phyloP scores from a whole-genome alignment of 2,797 vertebrate species.

The Fundulus diaphanus region DNA sequence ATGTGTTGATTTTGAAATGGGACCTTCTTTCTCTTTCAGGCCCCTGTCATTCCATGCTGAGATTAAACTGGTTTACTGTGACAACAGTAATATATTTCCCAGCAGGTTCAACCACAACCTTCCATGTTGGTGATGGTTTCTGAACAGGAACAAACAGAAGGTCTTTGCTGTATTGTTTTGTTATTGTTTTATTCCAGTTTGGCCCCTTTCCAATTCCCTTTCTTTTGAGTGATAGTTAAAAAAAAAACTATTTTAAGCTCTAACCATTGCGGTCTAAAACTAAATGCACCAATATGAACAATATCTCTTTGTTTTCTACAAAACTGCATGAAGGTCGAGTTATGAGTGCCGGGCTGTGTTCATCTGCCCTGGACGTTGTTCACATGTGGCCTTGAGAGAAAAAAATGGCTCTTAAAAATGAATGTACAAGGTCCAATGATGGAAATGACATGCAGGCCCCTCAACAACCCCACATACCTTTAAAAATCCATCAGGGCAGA shows the following conservation, averaged over 20 bases:
- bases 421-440: constrained; percentile 13
- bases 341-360: not conserved
- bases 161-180: too few species aligned
- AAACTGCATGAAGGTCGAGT: not conserved
- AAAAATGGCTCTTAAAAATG: constrained; percentile 31
- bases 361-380: not conserved
- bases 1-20: not conserved
- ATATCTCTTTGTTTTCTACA: not conserved
- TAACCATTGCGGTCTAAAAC: not conserved
- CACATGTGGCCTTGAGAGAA: constrained; percentile 41
- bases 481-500: constrained; percentile 14
- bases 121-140: not conserved
- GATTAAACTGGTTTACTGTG: not conserved
- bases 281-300: not conserved
- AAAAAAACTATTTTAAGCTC: not conserved
- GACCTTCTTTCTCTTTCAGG: not conserved
- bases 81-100: not conserved
- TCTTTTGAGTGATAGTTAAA: not conserved
- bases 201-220: not conserved
- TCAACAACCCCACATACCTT: not conserved
- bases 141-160: not conserved
- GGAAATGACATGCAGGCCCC: not conserved
- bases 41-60: not conserved
- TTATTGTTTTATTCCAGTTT: too few species aligned
- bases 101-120: not conserved